Conservation (phyloP, 2,113 vertebrate genomes). For the Sceloporus tristichus region DNA sequence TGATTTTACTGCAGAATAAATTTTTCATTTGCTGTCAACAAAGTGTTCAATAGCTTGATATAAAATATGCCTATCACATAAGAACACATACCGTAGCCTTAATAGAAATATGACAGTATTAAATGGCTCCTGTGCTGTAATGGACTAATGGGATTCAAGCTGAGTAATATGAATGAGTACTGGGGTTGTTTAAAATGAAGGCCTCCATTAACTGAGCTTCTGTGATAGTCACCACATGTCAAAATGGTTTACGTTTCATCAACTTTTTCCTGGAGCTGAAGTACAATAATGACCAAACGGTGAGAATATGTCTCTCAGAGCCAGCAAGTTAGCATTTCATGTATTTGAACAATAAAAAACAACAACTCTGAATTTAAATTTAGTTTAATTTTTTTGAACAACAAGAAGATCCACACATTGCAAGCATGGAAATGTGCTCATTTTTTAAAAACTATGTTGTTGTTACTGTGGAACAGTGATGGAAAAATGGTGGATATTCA, state of each 20-base stretch:
- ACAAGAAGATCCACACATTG: no score
- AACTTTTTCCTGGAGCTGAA: not conserved
- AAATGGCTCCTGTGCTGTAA: fast-evolving
- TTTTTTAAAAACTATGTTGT: no score
- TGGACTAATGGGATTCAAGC: fast-evolving
- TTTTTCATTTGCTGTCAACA: fast-evolving
- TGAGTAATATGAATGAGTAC: not conserved
- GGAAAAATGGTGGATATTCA: no score
- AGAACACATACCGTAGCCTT: fast-evolving
- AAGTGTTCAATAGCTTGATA: not conserved
- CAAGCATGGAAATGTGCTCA: no score
- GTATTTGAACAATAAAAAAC: not conserved
- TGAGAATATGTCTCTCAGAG: fast-evolving
- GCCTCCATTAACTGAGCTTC: fast-evolving
- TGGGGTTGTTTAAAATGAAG: fast-evolving
- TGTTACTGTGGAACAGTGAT: no score
- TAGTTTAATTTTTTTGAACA: not conserved
- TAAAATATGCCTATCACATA: not conserved
- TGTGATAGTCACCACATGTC: not conserved
- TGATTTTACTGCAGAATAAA: not conserved
- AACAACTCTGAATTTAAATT: conserved; percentile 6
- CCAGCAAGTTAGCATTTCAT: not conserved
- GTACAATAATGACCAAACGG: not conserved
- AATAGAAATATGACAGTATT: not conserved
- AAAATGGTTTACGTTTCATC: not conserved